Percentiles rank a stretch among this genome's conserved stretches.
These are phyloP conservation scores for Crocuta crocuta DNA, from an alignment of 2,113 vertebrate species.

Conservation along the genomic window DNA sequence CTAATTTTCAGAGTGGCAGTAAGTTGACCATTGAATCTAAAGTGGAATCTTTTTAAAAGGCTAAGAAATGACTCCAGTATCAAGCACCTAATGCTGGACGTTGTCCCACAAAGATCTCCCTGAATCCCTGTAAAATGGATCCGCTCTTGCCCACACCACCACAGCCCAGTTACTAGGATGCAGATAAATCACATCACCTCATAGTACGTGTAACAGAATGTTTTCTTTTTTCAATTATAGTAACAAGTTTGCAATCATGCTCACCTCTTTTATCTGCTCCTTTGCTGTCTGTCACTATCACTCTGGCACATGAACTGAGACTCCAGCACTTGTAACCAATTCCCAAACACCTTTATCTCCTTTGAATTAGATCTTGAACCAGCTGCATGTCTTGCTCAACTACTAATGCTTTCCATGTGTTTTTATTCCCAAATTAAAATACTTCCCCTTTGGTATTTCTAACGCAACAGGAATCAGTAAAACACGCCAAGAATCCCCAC, in stretches of 20 bases:
- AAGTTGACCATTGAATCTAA: not conserved
- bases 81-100: no score
- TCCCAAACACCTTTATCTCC: conserved; percentile 76
- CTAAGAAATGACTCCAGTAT: not conserved
- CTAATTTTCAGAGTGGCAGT: not conserved
- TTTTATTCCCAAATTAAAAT: conserved; percentile 76
- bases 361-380: conserved; percentile 81
- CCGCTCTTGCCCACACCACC: not conserved
- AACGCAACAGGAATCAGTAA: conserved; percentile 76
- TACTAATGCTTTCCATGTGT: conserved; percentile 79
- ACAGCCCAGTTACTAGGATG: conserved; percentile 53
- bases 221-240: conserved; percentile 49
- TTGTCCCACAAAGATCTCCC: not conserved
- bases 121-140: not conserved
- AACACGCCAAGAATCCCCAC: conserved; percentile 51
- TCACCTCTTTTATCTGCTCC: conserved; percentile 68
- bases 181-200: conserved; percentile 47
- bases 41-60: not conserved
- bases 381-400: conserved; percentile 73
- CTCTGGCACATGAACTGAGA: conserved; percentile 58
- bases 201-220: conserved; percentile 52
- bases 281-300: conserved; percentile 47
- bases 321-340: conserved; percentile 76
- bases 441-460: conserved; percentile 76
- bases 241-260: conserved; percentile 59